Base-by-base conservation (phyloP, 2,113 vertebrate genomes). In the Muntiacus reevesi region DNA sequence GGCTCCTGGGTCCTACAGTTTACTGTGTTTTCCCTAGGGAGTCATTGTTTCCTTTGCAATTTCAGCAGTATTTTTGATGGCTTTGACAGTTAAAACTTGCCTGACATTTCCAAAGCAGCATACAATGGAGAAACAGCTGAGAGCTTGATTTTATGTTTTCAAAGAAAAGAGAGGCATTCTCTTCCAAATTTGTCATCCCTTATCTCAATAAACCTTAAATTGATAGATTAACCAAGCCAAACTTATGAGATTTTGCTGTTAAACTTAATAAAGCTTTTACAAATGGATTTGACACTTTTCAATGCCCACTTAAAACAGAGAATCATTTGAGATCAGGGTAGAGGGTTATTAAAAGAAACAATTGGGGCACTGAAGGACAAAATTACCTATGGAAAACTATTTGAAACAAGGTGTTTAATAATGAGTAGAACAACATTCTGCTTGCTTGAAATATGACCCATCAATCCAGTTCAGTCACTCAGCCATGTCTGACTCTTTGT, bases 181-280 rank as follows among this genome's bases (percentile, higher is more conserved):
- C 96, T 98, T 97, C 95, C 74, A 97, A 90, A 54, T 89, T 95
- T 97, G 81, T 97, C 62, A 97, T 98, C 98, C 95, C 96, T 98
- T 98, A 98, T 98, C 98, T 98, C 98, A 98, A 98, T 91, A 91
- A 98, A 43, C 76, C 97, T 94, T 97, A 98, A 98, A 97, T 60
- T 97, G 97, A 98, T 98, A 98, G 88, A 98, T 98, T 97, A 98
- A 98, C 86, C 93, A 90, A 84, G 27, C 50, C 12, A 27, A 98
- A 98, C 94, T 94, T 98, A 95, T 27, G 64, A 47, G 87, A 95
- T 55, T 97, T 98, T 62, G 79, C 76, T 54, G 95, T 84, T 96
- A 96, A 97, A 97, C 57, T 91, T 96, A 97, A 98, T 98, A 97
- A 98, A 98, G 78, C 3, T 96, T 97, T 96, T 87, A 94, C 40